Base-by-base conservation (phyloP, 2,888 invertebrate genomes). In the Boloria selene region DNA sequence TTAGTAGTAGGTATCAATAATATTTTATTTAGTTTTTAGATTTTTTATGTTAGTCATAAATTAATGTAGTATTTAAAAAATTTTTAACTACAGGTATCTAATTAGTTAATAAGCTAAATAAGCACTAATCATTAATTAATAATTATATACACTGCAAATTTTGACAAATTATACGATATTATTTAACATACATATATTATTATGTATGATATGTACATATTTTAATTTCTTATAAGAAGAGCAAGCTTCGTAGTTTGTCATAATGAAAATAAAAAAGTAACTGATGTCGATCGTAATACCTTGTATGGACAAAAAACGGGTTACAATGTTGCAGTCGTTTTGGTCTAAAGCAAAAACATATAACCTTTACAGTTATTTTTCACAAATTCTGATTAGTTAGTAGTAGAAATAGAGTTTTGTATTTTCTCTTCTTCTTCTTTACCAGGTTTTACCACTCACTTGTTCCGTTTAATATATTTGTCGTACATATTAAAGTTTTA, bases 321-420 rank as follows among this genome's bases (percentile, higher is more conserved):
- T 38, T 42, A 54, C 42, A 54, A 54, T 54, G 54, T 54, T 54
- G 42, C 42, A 42, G 3, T 54, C 13, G 14, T 7, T 42, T 17
- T 18, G 51, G n/a, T 52, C 6, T 6, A 26, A 6, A 54, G 18
- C 17, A 17, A 2, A 17, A 52, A 26, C n/a, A 10, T 22, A 14
- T 52, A n/a, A 14, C 38, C 38, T 16, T 54, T 2, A 38, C 7
- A 38, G 7, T 2, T 38, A 7, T 38, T 10, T 38, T 38, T 38
- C 10, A 10, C 31, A 10, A 10, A 2, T 38, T 38, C 10, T 10
- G 31, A 38, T 38, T 38, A 10, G 7, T 10, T 38, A 38, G 3
- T 22, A 22, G 22, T 22, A 22, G 22, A 22, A 3, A 22, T 22
- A 22, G 22, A 22, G 22, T 53, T 38, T 16, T 13, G 13, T 53